Evolutionary conservation across 2,888 invertebrate species (phyloP), one percentile per base, ranked within the genome.

Genomic region (Ophioninae sp.): DNA sequence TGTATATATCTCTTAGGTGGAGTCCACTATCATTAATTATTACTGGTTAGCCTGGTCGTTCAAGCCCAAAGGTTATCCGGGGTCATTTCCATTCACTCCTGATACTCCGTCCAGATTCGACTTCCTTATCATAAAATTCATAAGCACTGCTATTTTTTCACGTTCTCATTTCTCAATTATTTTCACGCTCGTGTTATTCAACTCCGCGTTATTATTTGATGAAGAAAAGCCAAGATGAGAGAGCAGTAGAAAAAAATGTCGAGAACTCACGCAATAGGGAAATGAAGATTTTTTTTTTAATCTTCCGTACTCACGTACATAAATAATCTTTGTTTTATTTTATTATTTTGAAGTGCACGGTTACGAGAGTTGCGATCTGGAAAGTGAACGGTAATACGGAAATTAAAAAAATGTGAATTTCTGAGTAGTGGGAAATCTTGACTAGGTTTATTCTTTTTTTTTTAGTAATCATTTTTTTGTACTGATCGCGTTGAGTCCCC

Each of bases 61-160:
- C n/a, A 64, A 44, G 22, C 30, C 20, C 44, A 10, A 20, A 22
- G 74, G 74, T 74, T 64, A 74, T 74, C 74, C 74, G 74, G 64
- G 74, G 74, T 74, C 74, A 74, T 37, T 23, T 63, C 22, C 63
- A 59, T 63, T 73, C 5, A 6, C 30, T 59, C 64, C 64, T 30
- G 73, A 59, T 59, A 61, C 72, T 39, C 41, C 59, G 22, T 72
- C 37, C n/a, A 23, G 41, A 3, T 23, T 41, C 44, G 23, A 73
- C 30, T 65, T 56, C 3, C 13, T 74, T 13, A 20, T 51, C 6
- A 74, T 37, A 58, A 71, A 58, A 41, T 56, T 56, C 20, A 30
- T 51, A 51, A 51, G 51, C 51, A 3, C 51, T 51, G 13, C 0
- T 13, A 10, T 51, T 17, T 51, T 51, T 51, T 51, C 6, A 51